Evolutionary conservation across 2,888 invertebrate genomes (phyloP).

Genomic region (Poecilobothrus nobilitatus): DNA sequence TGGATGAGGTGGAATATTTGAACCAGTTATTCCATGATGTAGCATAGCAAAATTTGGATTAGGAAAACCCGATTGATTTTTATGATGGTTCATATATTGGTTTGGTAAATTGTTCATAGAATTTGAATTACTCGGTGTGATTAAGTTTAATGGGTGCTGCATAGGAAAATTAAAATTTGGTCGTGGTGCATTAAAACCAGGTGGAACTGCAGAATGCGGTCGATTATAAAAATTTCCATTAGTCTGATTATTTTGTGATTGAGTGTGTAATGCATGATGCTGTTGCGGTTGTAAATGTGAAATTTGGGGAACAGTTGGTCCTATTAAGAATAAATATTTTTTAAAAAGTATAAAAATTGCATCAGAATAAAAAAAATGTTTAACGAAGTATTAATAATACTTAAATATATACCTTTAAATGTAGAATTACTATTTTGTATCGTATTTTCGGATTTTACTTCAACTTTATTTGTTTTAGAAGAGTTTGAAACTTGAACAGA

Average conservation of each 20-base stretch:
- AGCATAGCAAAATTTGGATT: slow-evolving; percentile 36
- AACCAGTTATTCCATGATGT: slow-evolving; percentile 31
- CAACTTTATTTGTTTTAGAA: neutral
- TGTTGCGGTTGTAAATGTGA: slow-evolving; percentile 23
- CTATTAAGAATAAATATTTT: neutral
- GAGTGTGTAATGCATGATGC: slow-evolving; percentile 22
- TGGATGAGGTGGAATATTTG: slow-evolving; percentile 34
- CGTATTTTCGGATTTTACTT: neutral
- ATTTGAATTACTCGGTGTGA: slow-evolving; percentile 26
- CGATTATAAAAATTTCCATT: slow-evolving; percentile 22
- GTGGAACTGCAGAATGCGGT: slow-evolving; percentile 26
- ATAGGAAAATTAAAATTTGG: slow-evolving; percentile 24
- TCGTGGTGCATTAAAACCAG: slow-evolving; percentile 30
- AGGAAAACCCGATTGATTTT: slow-evolving; percentile 9
- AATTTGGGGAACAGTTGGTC: slow-evolving; percentile 7
- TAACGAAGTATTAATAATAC: no score
- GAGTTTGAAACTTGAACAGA: neutral
- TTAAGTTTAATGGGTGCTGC: slow-evolving; percentile 26
- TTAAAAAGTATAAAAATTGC: no score
- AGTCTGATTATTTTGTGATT: slow-evolving; percentile 46
- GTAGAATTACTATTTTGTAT: neutral
- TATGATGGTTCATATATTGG: slow-evolving; percentile 21
- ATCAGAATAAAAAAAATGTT: no score
- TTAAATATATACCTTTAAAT: neutral
- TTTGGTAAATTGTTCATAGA: neutral